These are phyloP conservation scores for Rhinichthys klamathensis DNA, from an alignment of 2,113 vertebrate genomes.

Conservation along the genomic window DNA sequence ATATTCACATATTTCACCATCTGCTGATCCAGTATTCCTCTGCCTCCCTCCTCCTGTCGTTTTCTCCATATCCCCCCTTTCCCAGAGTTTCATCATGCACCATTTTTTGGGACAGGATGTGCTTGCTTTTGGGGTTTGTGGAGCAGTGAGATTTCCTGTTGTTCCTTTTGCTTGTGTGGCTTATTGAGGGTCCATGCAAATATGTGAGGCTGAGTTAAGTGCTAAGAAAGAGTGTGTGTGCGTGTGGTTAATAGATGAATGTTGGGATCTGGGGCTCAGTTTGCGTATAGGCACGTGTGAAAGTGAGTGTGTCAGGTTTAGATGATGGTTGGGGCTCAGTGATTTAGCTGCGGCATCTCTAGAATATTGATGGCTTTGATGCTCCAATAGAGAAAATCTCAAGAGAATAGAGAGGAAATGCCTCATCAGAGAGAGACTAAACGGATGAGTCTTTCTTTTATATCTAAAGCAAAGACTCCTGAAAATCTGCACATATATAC, in stretches of 20 bases:
- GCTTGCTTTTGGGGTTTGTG: conserved; percentile 52
- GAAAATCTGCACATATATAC: neutral
- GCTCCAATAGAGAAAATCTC: conserved; percentile 71
- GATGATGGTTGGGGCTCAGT: conserved; percentile 58
- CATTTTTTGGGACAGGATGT: conserved; percentile 47
- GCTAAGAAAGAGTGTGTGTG: neutral
- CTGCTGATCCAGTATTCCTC: conserved; percentile 45
- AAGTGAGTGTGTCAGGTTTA: neutral
- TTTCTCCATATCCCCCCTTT: conserved; percentile 38
- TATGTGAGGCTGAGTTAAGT: neutral
- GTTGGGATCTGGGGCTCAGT: neutral
- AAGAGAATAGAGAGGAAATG: conserved; percentile 68
- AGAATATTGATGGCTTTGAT: conserved; percentile 71
- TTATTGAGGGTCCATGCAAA: conserved; percentile 39
- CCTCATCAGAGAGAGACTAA: conserved; percentile 68
- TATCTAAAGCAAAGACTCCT: neutral
- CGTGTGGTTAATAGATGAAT: conserved; percentile 18
- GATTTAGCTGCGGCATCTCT: conserved; percentile 68
- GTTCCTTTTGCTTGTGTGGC: conserved; percentile 7
- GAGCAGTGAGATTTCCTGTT: conserved; percentile 41
- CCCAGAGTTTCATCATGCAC: conserved; percentile 57
- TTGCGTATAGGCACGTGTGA: neutral
- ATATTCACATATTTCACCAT: conserved; percentile 33
- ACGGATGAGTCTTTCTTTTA: neutral
- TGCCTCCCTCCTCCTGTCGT: neutral